Base-by-base conservation (phyloP, 92 coral and sea anemone genomes). In the Zoanthus sociatus region DNA sequence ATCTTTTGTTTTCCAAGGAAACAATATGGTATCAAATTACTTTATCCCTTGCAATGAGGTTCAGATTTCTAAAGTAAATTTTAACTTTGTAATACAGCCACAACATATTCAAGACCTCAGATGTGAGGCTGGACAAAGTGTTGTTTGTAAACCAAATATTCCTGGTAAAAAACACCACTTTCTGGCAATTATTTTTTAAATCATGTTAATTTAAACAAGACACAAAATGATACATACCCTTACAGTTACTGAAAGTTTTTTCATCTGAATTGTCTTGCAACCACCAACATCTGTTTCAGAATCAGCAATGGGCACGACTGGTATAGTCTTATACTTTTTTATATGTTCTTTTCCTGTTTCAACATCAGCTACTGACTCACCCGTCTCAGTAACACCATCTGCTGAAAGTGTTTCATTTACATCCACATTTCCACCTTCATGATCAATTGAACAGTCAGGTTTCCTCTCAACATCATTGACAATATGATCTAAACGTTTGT, bases 261-360 rank as follows among this genome's bases (percentile, higher is more conserved):
- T 81, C 85, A 81, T 81, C 21, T 81, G 67, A 11, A 81, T 47
- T 17, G 44, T 81, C 73, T 81, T 81, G 75, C 46, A 32, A 20
- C 17, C 18, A 20, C 45, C 60, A 12, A 1, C 12, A 15, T 47
- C 85, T 46, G 75, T 32, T 81, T 81, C 85, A 10, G 75, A 18
- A 20, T 81, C 75, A 21, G 63, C 67, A 63, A 81, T 81, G 10
- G 75, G 85, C 26, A 66, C 48, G 26, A 81, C 85, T n/a, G 37
- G 55, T 18, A 81, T 81, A 20, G 76, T 71, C 18, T 46, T 66
- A 3, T 44, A 46, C 18, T 66, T 33, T 55, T 67, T 67, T 4
- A 21, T 14, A 18, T 12, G 30, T 44, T 81, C 75, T 5, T 47
- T 46, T 32, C 45, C 58, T 9, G 30, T 47, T 68, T 64, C 30